Evolutionary conservation across 2,888 invertebrate genomes (phyloP).

Genomic region (Perizoma flavofasciatum): DNA sequence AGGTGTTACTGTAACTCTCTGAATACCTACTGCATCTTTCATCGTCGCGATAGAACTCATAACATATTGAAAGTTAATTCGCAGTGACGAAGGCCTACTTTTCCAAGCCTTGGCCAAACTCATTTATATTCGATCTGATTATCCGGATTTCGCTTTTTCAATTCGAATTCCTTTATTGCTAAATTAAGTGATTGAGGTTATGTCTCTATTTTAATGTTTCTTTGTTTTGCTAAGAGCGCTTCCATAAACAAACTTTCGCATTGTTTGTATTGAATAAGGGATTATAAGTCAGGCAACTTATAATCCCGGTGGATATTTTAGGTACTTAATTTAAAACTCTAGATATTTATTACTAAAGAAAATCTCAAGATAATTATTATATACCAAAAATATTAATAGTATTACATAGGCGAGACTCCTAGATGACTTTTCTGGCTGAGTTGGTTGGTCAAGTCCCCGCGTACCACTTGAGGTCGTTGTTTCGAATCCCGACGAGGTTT

Average conservation of each 20-base stretch:
- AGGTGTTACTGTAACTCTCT: no score
- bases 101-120: slow-evolving; percentile 46
- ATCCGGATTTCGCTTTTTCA: slow-evolving; percentile 59
- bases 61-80: slow-evolving; percentile 16
- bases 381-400: no score
- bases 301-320: no score
- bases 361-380: no score
- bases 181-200: slow-evolving; percentile 49
- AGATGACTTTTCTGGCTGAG: no score
- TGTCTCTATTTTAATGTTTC: slow-evolving; percentile 22
- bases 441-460: no score
- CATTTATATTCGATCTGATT: slow-evolving; percentile 68
- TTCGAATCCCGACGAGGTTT: no score
- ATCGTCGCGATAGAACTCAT: slow-evolving; percentile 10
- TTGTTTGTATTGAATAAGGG: neutral
- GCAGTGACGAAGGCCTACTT: slow-evolving; percentile 33
- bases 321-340: no score
- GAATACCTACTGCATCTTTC: neutral
- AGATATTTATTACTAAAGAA: no score
- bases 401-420: no score
- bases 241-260: slow-evolving; percentile 5
- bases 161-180: slow-evolving; percentile 58
- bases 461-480: no score
- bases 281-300: neutral
- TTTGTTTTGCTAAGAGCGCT: slow-evolving; percentile 16